Conservation (phyloP, 2,888 invertebrate species). For the Pachycephus smyrnensis region DNA sequence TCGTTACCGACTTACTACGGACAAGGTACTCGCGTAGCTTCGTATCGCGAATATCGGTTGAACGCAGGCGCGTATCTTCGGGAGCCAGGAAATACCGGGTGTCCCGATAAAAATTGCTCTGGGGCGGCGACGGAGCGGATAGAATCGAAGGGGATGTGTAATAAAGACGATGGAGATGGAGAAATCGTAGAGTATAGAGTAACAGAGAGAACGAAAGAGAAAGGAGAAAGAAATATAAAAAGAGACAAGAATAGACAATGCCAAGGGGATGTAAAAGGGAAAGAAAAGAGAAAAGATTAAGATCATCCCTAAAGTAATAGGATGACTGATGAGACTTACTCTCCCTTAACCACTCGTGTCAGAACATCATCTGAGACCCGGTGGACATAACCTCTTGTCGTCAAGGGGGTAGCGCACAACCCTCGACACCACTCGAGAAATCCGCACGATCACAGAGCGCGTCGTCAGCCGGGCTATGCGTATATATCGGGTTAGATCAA, state of each 20-base stretch:
- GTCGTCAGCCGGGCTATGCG: not conserved
- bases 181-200: not conserved
- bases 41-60: not conserved
- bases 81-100: not conserved
- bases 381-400: constrained; percentile 40
- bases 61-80: not conserved
- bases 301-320: not conserved
- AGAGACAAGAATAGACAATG: not conserved
- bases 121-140: not conserved
- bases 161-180: not conserved
- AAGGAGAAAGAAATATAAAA: not conserved
- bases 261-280: not conserved
- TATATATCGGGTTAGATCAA: not conserved
- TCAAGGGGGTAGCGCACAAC: not conserved
- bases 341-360: constrained; percentile 39
- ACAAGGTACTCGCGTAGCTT: not conserved
- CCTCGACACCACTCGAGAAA: constrained; percentile 8
- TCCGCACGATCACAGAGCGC: not conserved
- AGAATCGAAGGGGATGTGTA: not conserved
- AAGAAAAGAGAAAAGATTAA: not conserved
- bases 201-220: not conserved
- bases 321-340: constrained; percentile 1
- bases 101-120: not conserved
- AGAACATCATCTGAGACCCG: constrained; percentile 49
- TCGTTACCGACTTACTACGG: not conserved